Evolutionary conservation across 2,797 vertebrate genomes (phyloP).

Genomic region (Micropoecilia bifurca): DNA sequence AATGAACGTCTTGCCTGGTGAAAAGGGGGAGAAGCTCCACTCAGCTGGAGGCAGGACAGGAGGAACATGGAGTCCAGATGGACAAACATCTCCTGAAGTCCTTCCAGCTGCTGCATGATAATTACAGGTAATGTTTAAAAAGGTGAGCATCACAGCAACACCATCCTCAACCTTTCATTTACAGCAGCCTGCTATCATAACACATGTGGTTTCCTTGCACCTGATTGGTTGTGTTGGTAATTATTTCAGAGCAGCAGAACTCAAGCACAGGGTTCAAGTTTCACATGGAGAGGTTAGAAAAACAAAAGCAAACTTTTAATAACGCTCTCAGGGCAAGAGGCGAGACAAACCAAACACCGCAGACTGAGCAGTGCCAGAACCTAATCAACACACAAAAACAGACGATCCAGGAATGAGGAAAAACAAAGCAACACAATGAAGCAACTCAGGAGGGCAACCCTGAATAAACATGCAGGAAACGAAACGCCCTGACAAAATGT

Average conservation of each 20-base stretch:
- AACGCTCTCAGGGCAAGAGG: not conserved
- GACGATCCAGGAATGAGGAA: not conserved
- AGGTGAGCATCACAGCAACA: not conserved
- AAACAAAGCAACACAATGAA: not conserved
- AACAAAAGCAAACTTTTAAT: conserved; percentile 7
- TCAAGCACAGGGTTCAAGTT: not conserved
- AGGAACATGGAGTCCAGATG: not conserved
- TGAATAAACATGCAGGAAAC: not conserved
- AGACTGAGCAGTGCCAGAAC: not conserved
- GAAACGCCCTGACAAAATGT: not conserved
- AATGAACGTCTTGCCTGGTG: not conserved
- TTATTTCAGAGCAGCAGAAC: not conserved
- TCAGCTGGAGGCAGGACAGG: not conserved
- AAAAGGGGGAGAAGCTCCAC: not conserved
- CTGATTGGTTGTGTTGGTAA: not conserved
- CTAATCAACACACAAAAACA: not conserved
- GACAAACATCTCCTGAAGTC: not conserved
- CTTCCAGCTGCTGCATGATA: not conserved
- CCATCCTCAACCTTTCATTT: not conserved
- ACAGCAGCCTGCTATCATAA: not conserved
- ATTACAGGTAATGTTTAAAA: not conserved
- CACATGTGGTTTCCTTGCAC: not conserved
- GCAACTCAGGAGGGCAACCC: not conserved
- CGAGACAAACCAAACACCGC: not conserved
- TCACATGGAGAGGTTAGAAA: conserved; percentile 10